These are phyloP conservation scores for Dromas ardeola DNA, from an alignment of 2,113 vertebrate species.

Conservation along the genomic window DNA sequence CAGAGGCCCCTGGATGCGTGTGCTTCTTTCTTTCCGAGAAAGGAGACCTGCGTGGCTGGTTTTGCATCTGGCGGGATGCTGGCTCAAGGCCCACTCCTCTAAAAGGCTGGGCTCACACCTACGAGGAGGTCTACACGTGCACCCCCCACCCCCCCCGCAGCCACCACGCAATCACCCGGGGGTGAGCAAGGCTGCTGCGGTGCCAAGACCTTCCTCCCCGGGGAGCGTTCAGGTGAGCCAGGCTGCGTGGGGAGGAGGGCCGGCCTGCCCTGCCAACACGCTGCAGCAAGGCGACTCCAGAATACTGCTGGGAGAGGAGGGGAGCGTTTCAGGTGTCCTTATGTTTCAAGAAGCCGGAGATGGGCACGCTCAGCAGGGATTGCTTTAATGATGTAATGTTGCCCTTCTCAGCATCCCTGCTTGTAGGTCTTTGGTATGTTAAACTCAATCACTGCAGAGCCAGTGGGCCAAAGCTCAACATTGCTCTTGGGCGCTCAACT, in stretches of 20 bases:
- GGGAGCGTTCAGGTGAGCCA: not conserved
- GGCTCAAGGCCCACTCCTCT: not conserved
- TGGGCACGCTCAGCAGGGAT: not conserved
- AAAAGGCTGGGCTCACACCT: not conserved
- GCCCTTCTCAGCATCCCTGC: not conserved
- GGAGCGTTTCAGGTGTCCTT: not conserved
- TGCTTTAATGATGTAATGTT: not conserved
- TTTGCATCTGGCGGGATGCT: not conserved
- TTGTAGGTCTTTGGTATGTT: not conserved
- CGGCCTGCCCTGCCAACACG: rapidly evolving
- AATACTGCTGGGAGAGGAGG: rapidly evolving
- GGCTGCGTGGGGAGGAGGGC: not conserved
- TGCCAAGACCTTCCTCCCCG: not conserved
- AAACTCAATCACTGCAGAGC: not conserved
- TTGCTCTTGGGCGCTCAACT: not conserved
- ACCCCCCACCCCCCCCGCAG: rapidly evolving
- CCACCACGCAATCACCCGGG: too few species aligned
- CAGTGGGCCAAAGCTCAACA: rapidly evolving
- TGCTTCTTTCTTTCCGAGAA: not conserved
- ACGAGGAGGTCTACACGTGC: rapidly evolving
- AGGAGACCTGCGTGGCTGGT: not conserved
- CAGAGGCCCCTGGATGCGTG: rapidly evolving
- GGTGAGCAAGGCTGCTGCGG: not conserved
- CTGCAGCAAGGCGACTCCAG: not conserved
- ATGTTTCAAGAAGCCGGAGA: not conserved